Conservation (phyloP, 2,888 invertebrate genomes). For the Beris chalybata region DNA sequence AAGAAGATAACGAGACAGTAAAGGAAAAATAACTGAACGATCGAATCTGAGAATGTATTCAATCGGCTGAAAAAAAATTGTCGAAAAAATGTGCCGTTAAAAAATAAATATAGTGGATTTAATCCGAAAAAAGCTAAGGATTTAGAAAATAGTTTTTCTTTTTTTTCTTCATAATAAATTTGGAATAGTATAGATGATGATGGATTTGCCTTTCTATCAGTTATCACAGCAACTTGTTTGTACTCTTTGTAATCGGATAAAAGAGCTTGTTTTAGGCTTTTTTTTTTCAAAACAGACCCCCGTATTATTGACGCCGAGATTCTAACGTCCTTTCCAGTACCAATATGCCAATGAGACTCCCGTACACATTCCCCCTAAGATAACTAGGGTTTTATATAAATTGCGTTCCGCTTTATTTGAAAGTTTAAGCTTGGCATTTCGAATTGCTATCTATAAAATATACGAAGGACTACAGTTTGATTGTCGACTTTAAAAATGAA, state of each 20-base stretch:
- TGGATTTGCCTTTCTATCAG: background rate
- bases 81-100: no score
- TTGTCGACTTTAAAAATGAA: background rate
- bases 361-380: constrained; percentile 12
- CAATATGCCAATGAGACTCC: constrained; percentile 15
- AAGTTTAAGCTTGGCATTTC: constrained; percentile 8
- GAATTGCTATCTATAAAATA: constrained; percentile 14
- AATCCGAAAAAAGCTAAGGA: no score
- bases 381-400: constrained; percentile 13
- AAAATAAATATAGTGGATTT: no score
- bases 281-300: background rate
- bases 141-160: no score
- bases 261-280: background rate
- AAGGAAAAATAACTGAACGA: no score
- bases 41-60: no score
- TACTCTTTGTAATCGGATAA: constrained; percentile 2
- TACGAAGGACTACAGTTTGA: background rate
- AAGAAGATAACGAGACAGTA: no score
- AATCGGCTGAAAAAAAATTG: no score
- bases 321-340: constrained; percentile 21
- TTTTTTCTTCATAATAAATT: no score
- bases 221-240: constrained; percentile 27
- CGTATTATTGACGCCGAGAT: background rate
- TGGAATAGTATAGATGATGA: no score
- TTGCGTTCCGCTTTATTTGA: constrained; percentile 1